Evolutionary conservation across 2,113 vertebrate genomes (phyloP), one percentile per base, ranked within the genome.

Genomic region (Toxostoma redivivum): DNA sequence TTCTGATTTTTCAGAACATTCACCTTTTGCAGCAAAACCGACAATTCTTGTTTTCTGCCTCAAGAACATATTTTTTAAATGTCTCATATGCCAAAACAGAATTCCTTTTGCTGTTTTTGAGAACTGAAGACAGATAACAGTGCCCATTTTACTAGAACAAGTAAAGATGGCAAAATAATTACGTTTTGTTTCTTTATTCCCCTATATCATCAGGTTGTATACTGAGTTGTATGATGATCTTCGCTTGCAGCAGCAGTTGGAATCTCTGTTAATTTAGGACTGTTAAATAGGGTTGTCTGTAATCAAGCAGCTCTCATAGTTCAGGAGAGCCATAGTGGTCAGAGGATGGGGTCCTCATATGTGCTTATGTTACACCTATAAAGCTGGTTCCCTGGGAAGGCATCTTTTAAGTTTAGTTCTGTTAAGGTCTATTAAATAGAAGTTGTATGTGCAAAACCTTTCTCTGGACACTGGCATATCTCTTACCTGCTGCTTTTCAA

Each of bases 181-280:
- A 11, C 10, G 0, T 79, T 81, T 47, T 51, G 13, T 76, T 79
- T 48, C 45, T 56, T 40, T 51, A 12, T 72, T 85, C 14, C 11
- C 3, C 16, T 30, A 0, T 47, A 28, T 42, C 8, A 37, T 74
- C 31, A 48, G 37, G 53, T 62, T 35, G 28, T 61, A 4, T 54
- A 11, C 23, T 44, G 23, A 48, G 45, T n/a, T 0, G 0, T 15
- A 15, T 0, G 1, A 28, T 58, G 44, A 38, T 58, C 65, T 56
- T 23, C 16, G 10, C 54, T 65, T 73, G 47, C 53, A 79, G 57
- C 64, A 66, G 58, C 83, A 47, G 21, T 15, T 89, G 47, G 53
- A 47, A 66, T 74, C 51, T 67, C 60, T 70, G 30, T 70, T 90
- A n/a, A 40, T 77, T 17, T 61, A 35, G 54, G 20, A n/a, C 69